These are phyloP conservation scores for Chitala chitala DNA, from an alignment of 2,113 vertebrate genomes.

Conservation along the genomic window DNA sequence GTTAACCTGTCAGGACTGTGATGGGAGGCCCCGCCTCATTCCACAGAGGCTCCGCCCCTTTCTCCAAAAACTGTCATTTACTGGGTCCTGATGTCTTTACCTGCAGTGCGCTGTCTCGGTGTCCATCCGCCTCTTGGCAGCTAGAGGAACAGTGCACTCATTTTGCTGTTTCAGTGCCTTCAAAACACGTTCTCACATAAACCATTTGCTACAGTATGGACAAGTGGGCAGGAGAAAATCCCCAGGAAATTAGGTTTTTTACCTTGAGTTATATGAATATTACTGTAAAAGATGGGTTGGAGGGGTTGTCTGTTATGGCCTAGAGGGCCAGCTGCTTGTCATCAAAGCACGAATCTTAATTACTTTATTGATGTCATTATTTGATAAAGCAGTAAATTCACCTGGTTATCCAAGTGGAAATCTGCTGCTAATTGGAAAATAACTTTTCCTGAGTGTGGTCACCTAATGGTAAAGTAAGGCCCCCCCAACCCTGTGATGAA, in stretches of 20 bases:
- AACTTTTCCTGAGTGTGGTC: background rate
- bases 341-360: too few relatives aligned
- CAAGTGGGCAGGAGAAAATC: too few relatives aligned
- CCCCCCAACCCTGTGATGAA: too few relatives aligned
- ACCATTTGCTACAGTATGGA: too few relatives aligned
- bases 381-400: background rate
- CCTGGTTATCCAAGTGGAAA: background rate
- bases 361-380: background rate
- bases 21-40: background rate
- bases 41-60: background rate
- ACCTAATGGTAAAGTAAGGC: too few relatives aligned
- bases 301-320: too few relatives aligned
- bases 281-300: too few relatives aligned
- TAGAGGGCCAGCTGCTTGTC: too few relatives aligned
- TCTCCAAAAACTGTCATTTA: background rate
- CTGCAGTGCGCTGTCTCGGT: background rate
- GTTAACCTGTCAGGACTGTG: conserved; percentile 45
- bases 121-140: background rate
- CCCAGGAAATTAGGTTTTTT: too few relatives aligned
- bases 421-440: background rate
- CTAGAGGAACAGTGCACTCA: background rate
- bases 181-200: too few relatives aligned
- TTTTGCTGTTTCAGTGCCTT: too few relatives aligned
- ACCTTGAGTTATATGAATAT: too few relatives aligned
- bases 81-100: background rate